Evolutionary conservation across 2,113 vertebrate species (phyloP).

Genomic region (Daphoenositta chrysoptera): DNA sequence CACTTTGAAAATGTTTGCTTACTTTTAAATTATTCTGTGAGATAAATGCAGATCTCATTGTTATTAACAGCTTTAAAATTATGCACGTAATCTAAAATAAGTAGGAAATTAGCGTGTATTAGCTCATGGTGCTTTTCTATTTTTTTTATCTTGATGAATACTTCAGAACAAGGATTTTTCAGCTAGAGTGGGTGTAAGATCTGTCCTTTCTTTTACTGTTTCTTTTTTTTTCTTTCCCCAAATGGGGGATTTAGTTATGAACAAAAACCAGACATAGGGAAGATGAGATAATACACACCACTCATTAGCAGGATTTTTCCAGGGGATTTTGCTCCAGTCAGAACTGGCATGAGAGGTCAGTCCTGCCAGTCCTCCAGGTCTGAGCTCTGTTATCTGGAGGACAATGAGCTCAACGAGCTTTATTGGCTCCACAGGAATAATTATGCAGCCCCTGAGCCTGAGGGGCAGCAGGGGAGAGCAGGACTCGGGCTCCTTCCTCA

Average conservation of each 20-base stretch:
- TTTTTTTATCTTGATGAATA: neutral
- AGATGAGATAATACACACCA: neutral
- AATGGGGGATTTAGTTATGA: neutral
- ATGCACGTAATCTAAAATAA: neutral
- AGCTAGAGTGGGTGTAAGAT: neutral
- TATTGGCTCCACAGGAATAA: neutral
- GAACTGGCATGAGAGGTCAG: neutral
- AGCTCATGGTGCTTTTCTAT: neutral
- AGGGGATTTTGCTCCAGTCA: neutral
- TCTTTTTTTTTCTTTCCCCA: neutral
- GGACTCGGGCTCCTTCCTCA: neutral
- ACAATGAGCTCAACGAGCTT: constrained; percentile 1
- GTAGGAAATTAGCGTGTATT: neutral
- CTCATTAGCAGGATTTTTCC: neutral
- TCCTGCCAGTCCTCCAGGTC: neutral
- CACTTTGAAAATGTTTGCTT: neutral
- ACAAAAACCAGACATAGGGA: neutral
- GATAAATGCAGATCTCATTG: neutral
- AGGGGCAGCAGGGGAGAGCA: constrained; percentile 17
- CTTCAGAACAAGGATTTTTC: neutral
- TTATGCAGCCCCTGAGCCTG: constrained; percentile 37
- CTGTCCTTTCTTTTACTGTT: neutral
- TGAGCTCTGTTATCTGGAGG: neutral
- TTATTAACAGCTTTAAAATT: neutral
- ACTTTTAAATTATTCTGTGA: neutral